phyloP scores from a whole-genome alignment of 2,113 vertebrate species.

The Sula dactylatra region DNA sequence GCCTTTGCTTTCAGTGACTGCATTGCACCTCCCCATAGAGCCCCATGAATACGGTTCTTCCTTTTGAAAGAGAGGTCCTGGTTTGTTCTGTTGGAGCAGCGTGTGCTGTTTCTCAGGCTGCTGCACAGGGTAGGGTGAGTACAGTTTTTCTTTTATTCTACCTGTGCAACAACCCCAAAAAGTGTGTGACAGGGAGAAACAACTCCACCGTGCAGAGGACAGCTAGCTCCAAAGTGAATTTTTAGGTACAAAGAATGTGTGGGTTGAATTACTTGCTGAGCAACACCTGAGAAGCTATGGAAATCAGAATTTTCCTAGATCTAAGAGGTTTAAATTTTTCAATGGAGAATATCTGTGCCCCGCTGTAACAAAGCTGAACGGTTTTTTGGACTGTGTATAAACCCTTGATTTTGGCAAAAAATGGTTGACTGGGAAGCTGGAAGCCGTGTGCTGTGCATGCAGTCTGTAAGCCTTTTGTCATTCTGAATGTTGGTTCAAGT shows the following conservation, averaged over 20 bases:
- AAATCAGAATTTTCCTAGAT: background rate
- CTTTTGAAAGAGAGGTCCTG: background rate
- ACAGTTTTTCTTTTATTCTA: background rate
- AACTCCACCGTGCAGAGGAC: background rate
- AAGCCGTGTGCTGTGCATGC: background rate
- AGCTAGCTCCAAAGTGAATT: background rate
- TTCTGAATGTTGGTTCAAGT: slow-evolving; percentile 56
- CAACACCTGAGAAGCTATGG: background rate
- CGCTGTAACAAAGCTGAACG: background rate
- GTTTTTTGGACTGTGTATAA: background rate
- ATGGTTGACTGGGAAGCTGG: slow-evolving; percentile 2
- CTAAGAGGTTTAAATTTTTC: background rate
- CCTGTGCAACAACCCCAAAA: background rate
- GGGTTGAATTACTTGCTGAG: background rate
- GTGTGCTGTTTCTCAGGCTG: background rate
- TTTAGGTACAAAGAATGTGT: background rate
- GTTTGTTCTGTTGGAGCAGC: background rate
- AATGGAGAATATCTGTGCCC: background rate
- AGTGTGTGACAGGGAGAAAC: background rate
- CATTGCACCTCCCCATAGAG: background rate
- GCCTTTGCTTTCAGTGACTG: background rate
- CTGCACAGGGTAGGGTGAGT: background rate
- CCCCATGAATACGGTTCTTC: background rate
- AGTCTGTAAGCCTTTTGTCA: slow-evolving; percentile 53
- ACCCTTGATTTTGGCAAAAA: slow-evolving; percentile 34